Percentiles rank a stretch among this genome's conserved stretches.
These are phyloP conservation scores for Athrips mouffetella DNA, from an alignment of 2,888 invertebrate genomes.

Conservation along the genomic window DNA sequence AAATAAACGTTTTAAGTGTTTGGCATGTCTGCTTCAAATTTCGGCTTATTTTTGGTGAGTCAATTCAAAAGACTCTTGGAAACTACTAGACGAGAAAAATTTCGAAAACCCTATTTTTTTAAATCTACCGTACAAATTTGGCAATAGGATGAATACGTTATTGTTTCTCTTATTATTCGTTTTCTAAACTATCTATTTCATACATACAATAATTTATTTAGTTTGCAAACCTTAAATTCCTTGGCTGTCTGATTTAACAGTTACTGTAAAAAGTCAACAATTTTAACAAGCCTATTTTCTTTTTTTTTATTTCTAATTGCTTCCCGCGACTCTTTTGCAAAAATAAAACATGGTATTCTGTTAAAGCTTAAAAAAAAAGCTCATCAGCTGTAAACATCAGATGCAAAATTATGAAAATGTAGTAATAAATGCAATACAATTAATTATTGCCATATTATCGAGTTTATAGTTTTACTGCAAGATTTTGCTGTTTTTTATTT, in stretches of 20 bases:
- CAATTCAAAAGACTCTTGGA: slow-evolving; percentile 55
- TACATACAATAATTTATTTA: slow-evolving; percentile 28
- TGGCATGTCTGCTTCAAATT: slow-evolving; percentile 46
- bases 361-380: too few species aligned
- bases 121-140: slow-evolving; percentile 67
- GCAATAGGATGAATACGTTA: slow-evolving; percentile 57
- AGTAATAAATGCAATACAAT: too few species aligned
- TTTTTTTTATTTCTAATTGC: slow-evolving; percentile 5
- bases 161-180: slow-evolving; percentile 48
- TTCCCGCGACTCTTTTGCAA: neutral
- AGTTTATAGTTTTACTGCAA: too few species aligned
- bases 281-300: slow-evolving; percentile 30
- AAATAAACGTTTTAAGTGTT: slow-evolving; percentile 29
- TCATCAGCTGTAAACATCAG: too few species aligned
- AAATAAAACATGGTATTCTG: neutral
- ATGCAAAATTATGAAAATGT: too few species aligned
- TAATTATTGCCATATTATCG: too few species aligned
- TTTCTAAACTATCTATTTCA: slow-evolving; percentile 47
- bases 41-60: slow-evolving; percentile 22
- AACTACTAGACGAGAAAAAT: slow-evolving; percentile 60
- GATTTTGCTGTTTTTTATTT: too few species aligned
- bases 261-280: slow-evolving; percentile 39
- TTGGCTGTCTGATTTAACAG: slow-evolving; percentile 46
- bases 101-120: slow-evolving; percentile 60
- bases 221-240: slow-evolving; percentile 68